phyloP scores from a whole-genome alignment of 2,797 vertebrate species.

The Arctocebus calabarensis region DNA sequence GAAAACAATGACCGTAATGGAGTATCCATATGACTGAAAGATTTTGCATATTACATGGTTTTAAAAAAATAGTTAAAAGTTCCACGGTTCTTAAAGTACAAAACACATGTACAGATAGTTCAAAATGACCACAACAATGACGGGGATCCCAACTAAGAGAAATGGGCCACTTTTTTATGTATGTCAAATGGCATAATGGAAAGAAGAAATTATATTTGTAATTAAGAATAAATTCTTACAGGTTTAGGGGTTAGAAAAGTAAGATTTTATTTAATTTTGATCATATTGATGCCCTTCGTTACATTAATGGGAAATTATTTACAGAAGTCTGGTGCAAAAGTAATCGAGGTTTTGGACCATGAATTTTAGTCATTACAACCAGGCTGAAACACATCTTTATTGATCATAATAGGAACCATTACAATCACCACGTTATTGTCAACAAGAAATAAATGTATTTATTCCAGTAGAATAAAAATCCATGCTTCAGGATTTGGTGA shows the following conservation, averaged over 20 bases:
- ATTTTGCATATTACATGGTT: conserved; percentile 22
- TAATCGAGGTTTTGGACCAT: too few relatives aligned
- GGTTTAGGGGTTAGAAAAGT: background rate
- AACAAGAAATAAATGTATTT: too few relatives aligned
- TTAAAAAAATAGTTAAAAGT: conserved; percentile 30
- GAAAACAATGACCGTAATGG: conserved; percentile 65
- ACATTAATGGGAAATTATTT: background rate
- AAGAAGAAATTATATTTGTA: background rate
- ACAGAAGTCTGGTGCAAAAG: background rate
- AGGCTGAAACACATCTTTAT: too few relatives aligned
- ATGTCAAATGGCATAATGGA: background rate
- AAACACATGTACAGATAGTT: background rate
- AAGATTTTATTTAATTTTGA: background rate
- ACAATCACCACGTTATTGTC: too few relatives aligned
- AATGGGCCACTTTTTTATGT: background rate
- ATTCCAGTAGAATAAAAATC: too few relatives aligned
- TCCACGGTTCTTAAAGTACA: background rate
- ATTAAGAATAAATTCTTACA: background rate
- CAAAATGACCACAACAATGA: background rate
- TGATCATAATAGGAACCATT: too few relatives aligned
- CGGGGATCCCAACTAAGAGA: background rate
- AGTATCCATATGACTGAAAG: conserved; percentile 35
- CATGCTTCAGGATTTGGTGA: too few relatives aligned
- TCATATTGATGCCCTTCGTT: background rate
- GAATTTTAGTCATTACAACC: too few relatives aligned